Percentiles rank a stretch among this genome's conserved stretches.
These are phyloP conservation scores for Chiridota heheva DNA, from an alignment of 35 echinoderm and acorn worm genomes.

Conservation along the genomic window DNA sequence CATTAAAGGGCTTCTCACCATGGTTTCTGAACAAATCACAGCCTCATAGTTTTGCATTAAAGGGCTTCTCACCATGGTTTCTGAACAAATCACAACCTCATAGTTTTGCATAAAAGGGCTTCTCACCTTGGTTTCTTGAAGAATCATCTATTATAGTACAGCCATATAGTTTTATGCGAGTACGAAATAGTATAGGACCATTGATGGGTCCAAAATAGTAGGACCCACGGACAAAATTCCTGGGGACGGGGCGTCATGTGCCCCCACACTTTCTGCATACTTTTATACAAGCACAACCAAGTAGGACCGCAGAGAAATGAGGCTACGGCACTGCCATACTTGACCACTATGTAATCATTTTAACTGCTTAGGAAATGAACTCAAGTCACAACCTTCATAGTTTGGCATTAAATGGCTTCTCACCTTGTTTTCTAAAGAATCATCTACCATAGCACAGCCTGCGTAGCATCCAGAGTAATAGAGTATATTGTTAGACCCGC, in stretches of 20 bases:
- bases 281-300: neutral
- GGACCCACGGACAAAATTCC: constrained; percentile 1
- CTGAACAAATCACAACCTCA: no score
- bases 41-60: no score
- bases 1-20: no score
- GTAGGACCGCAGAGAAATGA: neutral
- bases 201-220: no score
- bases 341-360: neutral
- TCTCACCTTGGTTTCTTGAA: no score
- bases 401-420: neutral
- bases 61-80: no score
- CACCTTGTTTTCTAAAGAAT: neutral
- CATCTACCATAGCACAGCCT: constrained; percentile 44
- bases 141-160: no score
- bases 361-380: neutral
- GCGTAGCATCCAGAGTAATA: constrained; percentile 73
- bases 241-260: neutral
- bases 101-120: no score
- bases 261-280: neutral
- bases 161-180: no score
- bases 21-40: no score
- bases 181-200: no score
- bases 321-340: neutral
- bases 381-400: neutral
- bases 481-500: constrained; percentile 62